Evolutionary conservation across 2,888 invertebrate species (phyloP).

Genomic region (Criorhina ranunculi): DNA sequence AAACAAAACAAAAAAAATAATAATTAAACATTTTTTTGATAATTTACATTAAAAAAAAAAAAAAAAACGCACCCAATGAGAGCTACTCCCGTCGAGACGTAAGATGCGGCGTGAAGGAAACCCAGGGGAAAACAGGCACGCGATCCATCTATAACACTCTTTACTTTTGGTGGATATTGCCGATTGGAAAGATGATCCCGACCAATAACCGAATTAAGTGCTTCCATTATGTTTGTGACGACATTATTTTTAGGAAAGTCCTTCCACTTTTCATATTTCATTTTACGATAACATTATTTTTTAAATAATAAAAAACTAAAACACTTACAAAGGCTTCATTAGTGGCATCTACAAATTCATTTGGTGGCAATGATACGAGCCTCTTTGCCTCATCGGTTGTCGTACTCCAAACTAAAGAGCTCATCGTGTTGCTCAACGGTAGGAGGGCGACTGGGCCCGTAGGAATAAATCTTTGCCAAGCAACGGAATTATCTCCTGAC

Average conservation of each 20-base stretch:
- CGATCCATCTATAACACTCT: constrained; percentile 81
- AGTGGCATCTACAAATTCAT: constrained; percentile 94
- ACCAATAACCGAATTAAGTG: constrained; percentile 85
- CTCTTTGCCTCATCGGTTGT: constrained; percentile 90
- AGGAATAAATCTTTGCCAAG: constrained; percentile 98
- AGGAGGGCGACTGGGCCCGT: constrained; percentile 96
- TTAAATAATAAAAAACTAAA: not conserved
- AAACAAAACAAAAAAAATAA: no score
- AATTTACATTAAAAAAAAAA: not conserved
- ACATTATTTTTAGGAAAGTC: constrained; percentile 82
- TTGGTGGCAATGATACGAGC: constrained; percentile 88
- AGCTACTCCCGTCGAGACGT: constrained; percentile 92
- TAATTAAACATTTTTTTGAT: no score
- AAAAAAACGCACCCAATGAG: constrained; percentile 90
- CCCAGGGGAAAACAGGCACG: constrained; percentile 96
- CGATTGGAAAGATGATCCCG: constrained; percentile 81
- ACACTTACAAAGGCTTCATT: constrained; percentile 92
- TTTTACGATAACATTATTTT: not conserved
- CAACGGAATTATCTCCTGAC: constrained; percentile 92
- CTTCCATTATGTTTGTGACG: constrained; percentile 84
- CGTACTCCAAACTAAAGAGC: constrained; percentile 98
- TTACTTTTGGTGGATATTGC: constrained; percentile 83
- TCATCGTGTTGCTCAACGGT: constrained; percentile 91
- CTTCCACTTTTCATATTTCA: constrained; percentile 77
- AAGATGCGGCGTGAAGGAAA: constrained; percentile 94